phyloP scores from a whole-genome alignment of 2,888 invertebrate genomes.

The Melanostoma mellinum region DNA sequence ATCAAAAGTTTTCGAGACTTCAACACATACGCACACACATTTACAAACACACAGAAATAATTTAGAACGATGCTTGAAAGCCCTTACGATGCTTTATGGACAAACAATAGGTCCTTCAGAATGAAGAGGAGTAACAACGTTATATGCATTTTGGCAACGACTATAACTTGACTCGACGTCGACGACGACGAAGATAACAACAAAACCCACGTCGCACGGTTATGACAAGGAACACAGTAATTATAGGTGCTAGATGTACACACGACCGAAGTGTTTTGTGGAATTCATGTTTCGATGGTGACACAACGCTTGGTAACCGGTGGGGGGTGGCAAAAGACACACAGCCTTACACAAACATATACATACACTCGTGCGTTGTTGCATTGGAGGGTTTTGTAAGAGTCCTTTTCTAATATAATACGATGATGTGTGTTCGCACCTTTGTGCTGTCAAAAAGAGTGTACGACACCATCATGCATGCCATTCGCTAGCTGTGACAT shows the following conservation, averaged over 20 bases:
- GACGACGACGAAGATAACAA: slow-evolving; percentile 45
- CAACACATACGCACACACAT: neutral
- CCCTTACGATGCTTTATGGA: slow-evolving; percentile 36
- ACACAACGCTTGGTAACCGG: slow-evolving; percentile 5
- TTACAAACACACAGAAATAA: too few species aligned
- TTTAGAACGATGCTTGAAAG: too few species aligned
- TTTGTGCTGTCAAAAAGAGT: slow-evolving; percentile 54
- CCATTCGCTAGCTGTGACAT: slow-evolving; percentile 55
- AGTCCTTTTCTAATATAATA: slow-evolving; percentile 1
- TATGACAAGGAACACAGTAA: slow-evolving; percentile 69
- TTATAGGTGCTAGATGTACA: slow-evolving; percentile 60
- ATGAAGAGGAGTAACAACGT: slow-evolving; percentile 49
- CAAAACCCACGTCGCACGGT: slow-evolving; percentile 66
- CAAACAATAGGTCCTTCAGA: slow-evolving; percentile 61
- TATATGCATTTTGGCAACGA: slow-evolving; percentile 55
- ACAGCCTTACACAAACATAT: neutral
- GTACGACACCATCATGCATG: slow-evolving; percentile 20
- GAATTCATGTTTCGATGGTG: slow-evolving; percentile 56
- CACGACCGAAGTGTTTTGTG: slow-evolving; percentile 64
- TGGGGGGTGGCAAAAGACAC: neutral
- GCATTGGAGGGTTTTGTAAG: neutral
- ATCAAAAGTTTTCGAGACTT: slow-evolving; percentile 44
- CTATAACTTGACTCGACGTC: slow-evolving; percentile 2
- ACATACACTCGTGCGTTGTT: neutral
- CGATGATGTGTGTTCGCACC: slow-evolving; percentile 49